Conservation (phyloP, 2,888 invertebrate species). For the Meloe dianella region DNA sequence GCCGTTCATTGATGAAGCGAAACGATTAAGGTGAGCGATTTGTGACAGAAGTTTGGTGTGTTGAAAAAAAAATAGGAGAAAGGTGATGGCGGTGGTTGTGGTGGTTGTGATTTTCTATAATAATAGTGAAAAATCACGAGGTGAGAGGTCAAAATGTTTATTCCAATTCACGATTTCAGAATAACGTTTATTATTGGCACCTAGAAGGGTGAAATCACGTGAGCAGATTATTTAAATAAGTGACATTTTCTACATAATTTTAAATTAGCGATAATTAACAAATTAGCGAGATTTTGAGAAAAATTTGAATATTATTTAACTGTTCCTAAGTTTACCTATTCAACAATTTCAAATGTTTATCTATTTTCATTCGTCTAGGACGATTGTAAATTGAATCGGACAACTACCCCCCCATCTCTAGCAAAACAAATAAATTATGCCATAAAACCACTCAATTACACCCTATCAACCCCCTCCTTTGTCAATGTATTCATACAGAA, state of each 20-base stretch:
- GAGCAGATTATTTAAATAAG: background rate
- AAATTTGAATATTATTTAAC: too few species aligned
- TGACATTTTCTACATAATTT: background rate
- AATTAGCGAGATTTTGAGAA: too few species aligned
- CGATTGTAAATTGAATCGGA: background rate
- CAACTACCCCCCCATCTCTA: constrained; percentile 21
- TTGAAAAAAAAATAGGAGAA: background rate
- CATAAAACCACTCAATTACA: constrained; percentile 3
- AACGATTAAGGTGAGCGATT: constrained; percentile 75
- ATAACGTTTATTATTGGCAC: background rate
- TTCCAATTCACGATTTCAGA: background rate
- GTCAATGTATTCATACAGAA: constrained; percentile 1
- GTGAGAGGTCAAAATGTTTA: constrained; percentile 10
- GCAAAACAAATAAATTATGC: constrained; percentile 25
- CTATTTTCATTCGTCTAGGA: background rate
- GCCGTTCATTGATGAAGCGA: constrained; percentile 91
- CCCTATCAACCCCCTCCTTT: background rate
- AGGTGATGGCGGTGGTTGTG: background rate
- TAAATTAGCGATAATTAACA: too few species aligned
- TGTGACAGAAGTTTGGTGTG: background rate
- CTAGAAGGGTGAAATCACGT: background rate
- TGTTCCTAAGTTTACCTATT: too few species aligned
- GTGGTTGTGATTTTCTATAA: background rate
- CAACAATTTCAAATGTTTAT: background rate
- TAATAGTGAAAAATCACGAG: constrained; percentile 9